phyloP scores from a whole-genome alignment of 2,888 invertebrate genomes.

The Melinaea menophilus region DNA sequence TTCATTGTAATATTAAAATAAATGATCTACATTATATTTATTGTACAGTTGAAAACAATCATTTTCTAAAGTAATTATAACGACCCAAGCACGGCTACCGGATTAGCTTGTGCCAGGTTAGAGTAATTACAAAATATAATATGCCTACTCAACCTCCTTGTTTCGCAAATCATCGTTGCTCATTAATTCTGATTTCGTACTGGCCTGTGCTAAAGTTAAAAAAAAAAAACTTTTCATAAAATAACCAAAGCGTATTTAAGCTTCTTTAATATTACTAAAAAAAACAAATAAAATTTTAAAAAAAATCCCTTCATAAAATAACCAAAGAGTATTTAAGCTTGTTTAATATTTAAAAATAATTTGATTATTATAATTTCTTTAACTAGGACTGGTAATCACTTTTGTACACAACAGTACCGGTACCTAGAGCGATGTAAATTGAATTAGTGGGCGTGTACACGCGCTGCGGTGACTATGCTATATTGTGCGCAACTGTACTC shows the following conservation, averaged over 20 bases:
- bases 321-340: slow-evolving; percentile 7
- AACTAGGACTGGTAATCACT: slow-evolving; percentile 14
- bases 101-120: slow-evolving; percentile 34
- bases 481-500: slow-evolving; percentile 34
- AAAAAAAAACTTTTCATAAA: background rate
- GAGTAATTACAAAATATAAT: slow-evolving; percentile 62
- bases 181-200: slow-evolving; percentile 62
- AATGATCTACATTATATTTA: background rate
- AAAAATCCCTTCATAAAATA: background rate
- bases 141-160: slow-evolving; percentile 52
- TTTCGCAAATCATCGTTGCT: slow-evolving; percentile 72
- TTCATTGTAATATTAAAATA: background rate
- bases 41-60: background rate
- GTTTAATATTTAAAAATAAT: background rate
- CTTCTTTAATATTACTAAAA: slow-evolving; percentile 6
- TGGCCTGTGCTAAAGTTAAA: slow-evolving; percentile 25
- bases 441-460: slow-evolving; percentile 66
- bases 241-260: slow-evolving; percentile 4
- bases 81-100: slow-evolving; percentile 25
- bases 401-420: slow-evolving; percentile 38
- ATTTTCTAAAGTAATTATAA: slow-evolving; percentile 20
- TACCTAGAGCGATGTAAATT: slow-evolving; percentile 59
- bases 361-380: slow-evolving; percentile 4
- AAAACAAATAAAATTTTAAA: slow-evolving; percentile 11
- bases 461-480: slow-evolving; percentile 37